These are phyloP conservation scores for Pelecanoides urinatrix DNA, from an alignment of 2,113 vertebrate species.

Conservation along the genomic window DNA sequence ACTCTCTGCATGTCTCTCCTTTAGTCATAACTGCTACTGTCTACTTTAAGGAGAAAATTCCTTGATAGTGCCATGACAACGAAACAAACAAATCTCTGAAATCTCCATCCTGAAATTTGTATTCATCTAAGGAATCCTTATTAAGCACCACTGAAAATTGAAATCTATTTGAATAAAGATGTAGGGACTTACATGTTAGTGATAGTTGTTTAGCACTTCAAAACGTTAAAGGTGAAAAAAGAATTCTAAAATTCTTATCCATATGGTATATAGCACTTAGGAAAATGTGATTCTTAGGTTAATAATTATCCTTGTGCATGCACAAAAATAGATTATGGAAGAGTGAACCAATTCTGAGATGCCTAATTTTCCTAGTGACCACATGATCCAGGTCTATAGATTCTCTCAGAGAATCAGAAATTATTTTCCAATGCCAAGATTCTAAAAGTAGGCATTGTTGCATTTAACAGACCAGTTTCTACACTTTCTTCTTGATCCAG, in stretches of 20 bases:
- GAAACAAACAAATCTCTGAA: neutral
- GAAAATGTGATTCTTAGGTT: neutral
- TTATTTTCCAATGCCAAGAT: neutral
- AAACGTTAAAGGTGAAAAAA: neutral
- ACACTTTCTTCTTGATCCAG: neutral
- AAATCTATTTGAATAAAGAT: neutral
- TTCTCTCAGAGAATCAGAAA: neutral
- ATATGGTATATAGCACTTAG: neutral
- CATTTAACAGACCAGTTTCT: neutral
- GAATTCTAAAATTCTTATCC: neutral
- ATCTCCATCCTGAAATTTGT: neutral
- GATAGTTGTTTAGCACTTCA: neutral
- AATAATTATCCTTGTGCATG: neutral
- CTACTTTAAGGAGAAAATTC: neutral
- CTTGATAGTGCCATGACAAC: neutral
- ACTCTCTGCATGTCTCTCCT: accelerated
- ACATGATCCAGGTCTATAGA: neutral
- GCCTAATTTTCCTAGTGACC: neutral
- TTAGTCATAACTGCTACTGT: neutral
- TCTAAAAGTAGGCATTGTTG: neutral
- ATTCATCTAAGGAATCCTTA: neutral
- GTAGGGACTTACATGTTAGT: neutral
- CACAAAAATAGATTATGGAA: neutral
- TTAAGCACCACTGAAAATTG: neutral
- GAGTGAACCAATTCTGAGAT: neutral